Evolutionary conservation across 2,797 vertebrate species (phyloP), one percentile per base, ranked within the genome.

Genomic region (Brotogeris chrysoptera): DNA sequence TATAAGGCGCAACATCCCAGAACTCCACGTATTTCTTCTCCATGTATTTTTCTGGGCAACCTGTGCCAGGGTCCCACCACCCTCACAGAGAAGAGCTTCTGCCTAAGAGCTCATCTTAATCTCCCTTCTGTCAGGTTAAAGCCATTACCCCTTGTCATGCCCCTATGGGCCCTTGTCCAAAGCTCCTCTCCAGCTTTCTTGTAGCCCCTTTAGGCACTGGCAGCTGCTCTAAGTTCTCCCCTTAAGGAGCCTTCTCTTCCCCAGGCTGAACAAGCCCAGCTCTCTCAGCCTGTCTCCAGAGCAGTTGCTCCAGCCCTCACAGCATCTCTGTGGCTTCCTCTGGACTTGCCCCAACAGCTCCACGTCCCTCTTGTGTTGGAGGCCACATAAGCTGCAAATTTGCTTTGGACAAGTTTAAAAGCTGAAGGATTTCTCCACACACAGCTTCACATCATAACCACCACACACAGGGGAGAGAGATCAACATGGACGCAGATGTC

Each of bases 401-500:
- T 53, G 13, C 17, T 27, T 8, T 30, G 21, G 36, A 32, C 5
- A 41, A 24, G 46, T 44, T 46, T 25, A n/a, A 19, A 39, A 74
- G 5, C 2, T 11, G 6, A 79, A 81, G 13, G 20, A 43, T 39
- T 80, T 63, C 20, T 73, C 15, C 20, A 43, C 3, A 2, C 8
- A 27, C 11, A 55, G 27, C 15, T 83, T 92, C 16, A 5, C 5
- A 17, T 13, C 16, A 6, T 25, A 52, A 47, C 9, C 16, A 49
- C 11, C 24, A 55, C 16, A n/a, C 7, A 25, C 0, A 11, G 4
- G 11, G 13, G 10, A 57, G 6, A 52, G 20, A 50, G 15, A 46
- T 9, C 30, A 32, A 6, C 11, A 5, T 0, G 0, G 30, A 41
- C 1, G 1, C 17, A 23, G 8, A 19, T 2, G 1, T 3, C 4